phyloP scores from a whole-genome alignment of 2,888 invertebrate species.

The Sesia apiformis region DNA sequence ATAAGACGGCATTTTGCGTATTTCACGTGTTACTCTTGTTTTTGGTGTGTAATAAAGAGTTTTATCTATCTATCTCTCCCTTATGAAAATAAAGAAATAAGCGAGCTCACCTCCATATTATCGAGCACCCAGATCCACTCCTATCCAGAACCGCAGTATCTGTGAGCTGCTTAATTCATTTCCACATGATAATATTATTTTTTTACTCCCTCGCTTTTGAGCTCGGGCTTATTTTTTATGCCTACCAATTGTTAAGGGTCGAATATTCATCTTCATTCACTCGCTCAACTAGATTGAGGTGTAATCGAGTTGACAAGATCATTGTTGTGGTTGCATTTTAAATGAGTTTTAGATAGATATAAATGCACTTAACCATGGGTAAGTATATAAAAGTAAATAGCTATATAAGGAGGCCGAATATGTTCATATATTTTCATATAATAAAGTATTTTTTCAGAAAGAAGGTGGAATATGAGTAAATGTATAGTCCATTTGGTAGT shows the following conservation, averaged over 20 bases:
- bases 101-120: slow-evolving; percentile 1
- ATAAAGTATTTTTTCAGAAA: too few species aligned
- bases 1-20: too few species aligned
- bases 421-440: too few species aligned
- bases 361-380: too few species aligned
- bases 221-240: slow-evolving; percentile 69
- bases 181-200: slow-evolving; percentile 74
- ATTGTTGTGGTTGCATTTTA: slow-evolving; percentile 10
- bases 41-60: too few species aligned
- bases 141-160: slow-evolving; percentile 42
- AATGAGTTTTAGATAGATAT: neutral
- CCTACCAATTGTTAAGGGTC: slow-evolving; percentile 46
- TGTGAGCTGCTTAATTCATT: slow-evolving; percentile 71
- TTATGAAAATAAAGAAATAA: too few species aligned
- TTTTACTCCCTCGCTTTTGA: slow-evolving; percentile 68
- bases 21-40: too few species aligned
- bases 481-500: too few species aligned
- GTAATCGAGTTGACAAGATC: slow-evolving; percentile 51
- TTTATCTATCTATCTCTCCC: too few species aligned
- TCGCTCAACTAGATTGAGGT: slow-evolving; percentile 45
- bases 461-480: too few species aligned
- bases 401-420: too few species aligned
- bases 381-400: too few species aligned
- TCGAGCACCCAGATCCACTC: slow-evolving; percentile 7
- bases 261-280: slow-evolving; percentile 50